Conservation (phyloP, 1,140 invertebrate species). For the Elysia chlorotica region DNA sequence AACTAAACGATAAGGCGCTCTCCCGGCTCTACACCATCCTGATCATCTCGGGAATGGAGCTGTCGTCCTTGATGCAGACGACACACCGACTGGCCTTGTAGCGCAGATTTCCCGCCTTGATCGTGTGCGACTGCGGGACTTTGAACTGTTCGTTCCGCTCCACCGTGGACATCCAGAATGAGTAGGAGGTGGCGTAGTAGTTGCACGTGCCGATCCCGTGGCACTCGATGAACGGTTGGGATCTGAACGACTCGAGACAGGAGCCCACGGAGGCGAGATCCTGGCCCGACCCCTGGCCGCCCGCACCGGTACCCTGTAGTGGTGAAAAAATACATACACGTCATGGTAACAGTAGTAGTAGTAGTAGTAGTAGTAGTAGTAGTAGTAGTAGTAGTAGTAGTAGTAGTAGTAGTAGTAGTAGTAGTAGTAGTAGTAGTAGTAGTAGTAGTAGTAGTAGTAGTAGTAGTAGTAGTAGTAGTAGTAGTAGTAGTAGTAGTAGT, state of each 20-base stretch:
- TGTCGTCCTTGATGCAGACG: conserved; percentile 78
- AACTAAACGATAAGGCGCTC: no score
- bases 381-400: no score
- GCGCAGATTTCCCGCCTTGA: conserved; percentile 87
- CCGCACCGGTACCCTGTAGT: conserved; percentile 75
- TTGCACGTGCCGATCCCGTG: conserved; percentile 59
- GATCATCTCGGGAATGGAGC: conserved; percentile 18
- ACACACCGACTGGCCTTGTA: conserved; percentile 89
- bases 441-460: no score
- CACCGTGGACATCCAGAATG: conserved; percentile 97
- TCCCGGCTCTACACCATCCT: conserved; percentile 29
- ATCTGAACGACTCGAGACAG: conserved; percentile 93
- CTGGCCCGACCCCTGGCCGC: conserved; percentile 94
- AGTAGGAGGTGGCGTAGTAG: conserved; percentile 71
- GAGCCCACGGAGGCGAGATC: conserved; percentile 90
- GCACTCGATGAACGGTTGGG: conserved; percentile 94
- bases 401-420: no score
- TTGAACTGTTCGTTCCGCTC: conserved; percentile 79
- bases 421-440: no score
- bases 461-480: no score
- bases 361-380: no score
- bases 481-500: no score
- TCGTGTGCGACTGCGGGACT: conserved; percentile 84
- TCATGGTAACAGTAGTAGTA: no score
- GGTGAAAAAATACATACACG: no score